Evolutionary conservation across 2,888 invertebrate genomes (phyloP).

Genomic region (Theristus sp.): DNA sequence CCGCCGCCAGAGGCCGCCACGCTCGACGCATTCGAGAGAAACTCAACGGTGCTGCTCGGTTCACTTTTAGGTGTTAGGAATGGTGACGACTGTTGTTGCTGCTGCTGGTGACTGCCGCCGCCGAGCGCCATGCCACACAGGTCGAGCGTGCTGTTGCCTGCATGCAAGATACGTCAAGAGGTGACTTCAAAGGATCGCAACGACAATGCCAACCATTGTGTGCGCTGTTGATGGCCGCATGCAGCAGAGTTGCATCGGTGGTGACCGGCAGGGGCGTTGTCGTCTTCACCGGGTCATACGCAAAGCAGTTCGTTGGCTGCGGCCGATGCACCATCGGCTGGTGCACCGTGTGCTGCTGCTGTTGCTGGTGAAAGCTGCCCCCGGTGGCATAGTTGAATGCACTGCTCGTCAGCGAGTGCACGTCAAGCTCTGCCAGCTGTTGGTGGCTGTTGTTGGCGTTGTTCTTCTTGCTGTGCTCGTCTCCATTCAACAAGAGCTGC

Average conservation of each 20-base stretch:
- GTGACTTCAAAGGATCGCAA: not conserved
- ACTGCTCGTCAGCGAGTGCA: too few species aligned
- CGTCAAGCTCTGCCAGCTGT: not conserved
- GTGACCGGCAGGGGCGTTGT: too few species aligned
- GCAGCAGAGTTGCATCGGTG: too few species aligned
- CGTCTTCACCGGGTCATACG: not conserved
- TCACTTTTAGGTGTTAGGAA: not conserved
- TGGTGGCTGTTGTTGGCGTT: not conserved
- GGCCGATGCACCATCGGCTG: not conserved
- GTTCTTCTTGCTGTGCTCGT: not conserved
- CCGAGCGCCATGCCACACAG: not conserved
- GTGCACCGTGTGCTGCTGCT: not conserved
- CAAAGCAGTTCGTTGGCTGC: not conserved
- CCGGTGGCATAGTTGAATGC: too few species aligned
- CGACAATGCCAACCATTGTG: not conserved
- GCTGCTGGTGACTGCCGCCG: too few species aligned
- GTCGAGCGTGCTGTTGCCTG: not conserved
- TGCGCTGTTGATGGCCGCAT: too few species aligned
- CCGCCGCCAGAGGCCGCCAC: too few species aligned
- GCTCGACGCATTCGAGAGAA: too few species aligned
- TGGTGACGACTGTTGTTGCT: too few species aligned
- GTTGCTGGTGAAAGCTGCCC: too few species aligned
- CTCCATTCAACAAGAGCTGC: too few species aligned
- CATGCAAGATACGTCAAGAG: not conserved
- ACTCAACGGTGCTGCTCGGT: too few species aligned